A percentile compares a stretch with the other conserved stretches of the same genome.
phyloP scores from a whole-genome alignment of 1,140 invertebrate genomes.

The Anastrepha obliqua region DNA sequence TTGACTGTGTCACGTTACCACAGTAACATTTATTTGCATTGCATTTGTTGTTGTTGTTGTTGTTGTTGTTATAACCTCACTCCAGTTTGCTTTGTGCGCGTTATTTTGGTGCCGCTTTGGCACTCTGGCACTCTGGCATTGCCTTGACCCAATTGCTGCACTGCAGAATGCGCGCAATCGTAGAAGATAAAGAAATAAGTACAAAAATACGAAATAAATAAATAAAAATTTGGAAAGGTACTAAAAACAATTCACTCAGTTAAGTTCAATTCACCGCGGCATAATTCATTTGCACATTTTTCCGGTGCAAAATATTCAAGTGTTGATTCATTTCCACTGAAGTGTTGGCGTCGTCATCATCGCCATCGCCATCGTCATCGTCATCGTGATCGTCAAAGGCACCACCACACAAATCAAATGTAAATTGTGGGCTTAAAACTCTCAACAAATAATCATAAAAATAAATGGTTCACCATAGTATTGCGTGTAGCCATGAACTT shows the following conservation, averaged over 20 bases:
- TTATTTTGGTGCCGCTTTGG: slow-evolving; percentile 5
- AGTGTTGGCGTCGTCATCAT: slow-evolving; percentile 23
- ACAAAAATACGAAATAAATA: neutral
- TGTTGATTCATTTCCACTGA: slow-evolving; percentile 16
- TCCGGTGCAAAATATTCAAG: neutral
- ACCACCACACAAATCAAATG: slow-evolving; percentile 34
- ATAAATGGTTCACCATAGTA: slow-evolving; percentile 44
- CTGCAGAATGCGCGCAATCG: slow-evolving; percentile 11
- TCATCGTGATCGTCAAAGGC: neutral
- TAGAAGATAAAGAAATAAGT: neutral
- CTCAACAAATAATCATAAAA: slow-evolving; percentile 43
- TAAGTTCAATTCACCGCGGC: neutral
- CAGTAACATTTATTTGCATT: neutral
- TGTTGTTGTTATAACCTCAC: neutral
- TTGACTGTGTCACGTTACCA: neutral
- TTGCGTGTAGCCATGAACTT: slow-evolving; percentile 47
- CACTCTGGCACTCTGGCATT: slow-evolving; percentile 21
- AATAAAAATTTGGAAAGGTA: slow-evolving; percentile 42
- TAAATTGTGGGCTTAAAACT: neutral
- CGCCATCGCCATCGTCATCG: neutral
- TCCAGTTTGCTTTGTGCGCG: slow-evolving; percentile 21
- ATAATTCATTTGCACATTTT: neutral
- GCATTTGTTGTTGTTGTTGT: neutral
- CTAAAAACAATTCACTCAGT: slow-evolving; percentile 35
- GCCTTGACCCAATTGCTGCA: slow-evolving; percentile 29